Evolutionary conservation across 1,140 invertebrate genomes (phyloP), one percentile per base, ranked within the genome.

Genomic region (Apocrypta bakeri): DNA sequence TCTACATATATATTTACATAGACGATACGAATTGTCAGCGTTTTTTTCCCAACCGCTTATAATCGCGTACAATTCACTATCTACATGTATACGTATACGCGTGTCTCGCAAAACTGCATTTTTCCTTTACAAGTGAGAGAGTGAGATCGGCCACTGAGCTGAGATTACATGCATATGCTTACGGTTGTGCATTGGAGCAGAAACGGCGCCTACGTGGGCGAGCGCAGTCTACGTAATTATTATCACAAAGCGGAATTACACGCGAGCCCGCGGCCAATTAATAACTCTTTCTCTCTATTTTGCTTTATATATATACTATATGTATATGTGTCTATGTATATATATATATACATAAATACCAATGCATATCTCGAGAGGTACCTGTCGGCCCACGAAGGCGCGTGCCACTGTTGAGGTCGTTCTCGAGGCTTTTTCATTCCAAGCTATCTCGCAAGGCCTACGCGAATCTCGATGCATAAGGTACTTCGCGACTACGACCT

Each of bases 121-220:
- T 75, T 72, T 72, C 17, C 14, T 4, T 12, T 17, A 56, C 33
- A 9, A 37, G 9, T 4, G 33, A 37, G 33, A 37, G 33, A 37
- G 33, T 4, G 33, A 37, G 33, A 37, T 37, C 33, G 33, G 33
- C 17, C 48, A 48, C 14, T 7, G 48, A 56, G 42, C 42, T 17
- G 48, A 56, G 48, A 56, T 21, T 56, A 7, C 14, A 4, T 7
- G 48, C 17, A 56, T 56, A 56, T 21, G 7, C 12, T 11, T 42
- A 42, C 7, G 3, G 63, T 1, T 33, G 64, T 8, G 40, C 79
- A 81, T 56, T 25, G 48, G 61, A 73, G 69, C 79, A 74, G 42
- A 81, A 81, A 89, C 88, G 88, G 88, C 88, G 88, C 88, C 88
- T 89, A 88, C 88, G 88, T 89, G 87, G 87, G 88, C 88, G 87